phyloP scores from a whole-genome alignment of 2,888 invertebrate genomes.

The Caenorhabditis zanzibari region DNA sequence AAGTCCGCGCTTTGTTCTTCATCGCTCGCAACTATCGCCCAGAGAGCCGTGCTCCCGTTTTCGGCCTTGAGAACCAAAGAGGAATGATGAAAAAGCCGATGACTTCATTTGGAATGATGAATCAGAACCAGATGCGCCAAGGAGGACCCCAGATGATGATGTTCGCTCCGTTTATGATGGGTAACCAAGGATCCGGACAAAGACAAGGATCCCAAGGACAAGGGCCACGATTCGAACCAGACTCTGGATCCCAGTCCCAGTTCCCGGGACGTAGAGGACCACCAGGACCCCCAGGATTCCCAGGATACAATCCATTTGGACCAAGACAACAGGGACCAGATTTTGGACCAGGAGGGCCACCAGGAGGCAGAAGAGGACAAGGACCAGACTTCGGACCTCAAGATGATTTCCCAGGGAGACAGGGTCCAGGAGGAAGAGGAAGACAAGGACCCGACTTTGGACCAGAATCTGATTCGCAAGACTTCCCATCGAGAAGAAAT shows the following conservation, averaged over 20 bases:
- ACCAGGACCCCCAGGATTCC: not conserved
- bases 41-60: constrained; percentile 21
- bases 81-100: constrained; percentile 1
- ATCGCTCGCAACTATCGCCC: constrained; percentile 57
- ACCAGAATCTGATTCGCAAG: constrained; percentile 13
- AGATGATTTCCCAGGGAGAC: constrained; percentile 33
- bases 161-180: constrained; percentile 23
- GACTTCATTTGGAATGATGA: not conserved
- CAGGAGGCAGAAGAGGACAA: constrained; percentile 24
- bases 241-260: constrained; percentile 7
- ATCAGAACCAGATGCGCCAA: constrained; percentile 1
- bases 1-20: constrained; percentile 54
- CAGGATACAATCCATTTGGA: not conserved
- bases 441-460: constrained; percentile 8
- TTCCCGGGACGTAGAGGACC: constrained; percentile 17
- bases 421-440: constrained; percentile 8
- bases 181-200: constrained; percentile 10
- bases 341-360: constrained; percentile 21
- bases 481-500: not conserved
- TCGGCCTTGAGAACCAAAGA: not conserved
- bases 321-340: not conserved
- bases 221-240: constrained; percentile 10
- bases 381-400: constrained; percentile 28
- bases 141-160: constrained; percentile 2
- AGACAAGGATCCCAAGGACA: not conserved